phyloP scores from a whole-genome alignment of 2,113 vertebrate genomes.

The Oceanites oceanicus region DNA sequence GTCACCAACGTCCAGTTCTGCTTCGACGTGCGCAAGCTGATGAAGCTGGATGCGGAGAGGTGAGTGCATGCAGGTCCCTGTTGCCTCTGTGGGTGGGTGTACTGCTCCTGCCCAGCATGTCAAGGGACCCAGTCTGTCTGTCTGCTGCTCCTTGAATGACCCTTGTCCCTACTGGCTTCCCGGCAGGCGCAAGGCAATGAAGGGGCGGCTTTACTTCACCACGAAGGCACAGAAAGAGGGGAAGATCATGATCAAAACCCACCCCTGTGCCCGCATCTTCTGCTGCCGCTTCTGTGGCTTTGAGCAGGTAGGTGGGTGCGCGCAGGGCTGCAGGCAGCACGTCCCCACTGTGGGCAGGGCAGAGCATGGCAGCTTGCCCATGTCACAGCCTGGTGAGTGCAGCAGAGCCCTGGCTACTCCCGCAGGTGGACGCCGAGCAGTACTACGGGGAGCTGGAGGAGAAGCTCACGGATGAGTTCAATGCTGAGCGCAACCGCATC shows the following conservation, averaged over 20 bases:
- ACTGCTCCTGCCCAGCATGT: neutral
- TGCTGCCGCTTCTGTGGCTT: slow-evolving; percentile 90
- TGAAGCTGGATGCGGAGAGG: slow-evolving; percentile 91
- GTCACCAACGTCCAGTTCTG: slow-evolving; percentile 94
- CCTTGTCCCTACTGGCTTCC: rapidly evolving
- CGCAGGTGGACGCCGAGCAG: slow-evolving; percentile 94
- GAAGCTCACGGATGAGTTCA: slow-evolving; percentile 94
- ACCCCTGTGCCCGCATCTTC: slow-evolving; percentile 89
- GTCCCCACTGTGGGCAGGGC: rapidly evolving
- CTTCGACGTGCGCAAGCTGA: slow-evolving; percentile 88
- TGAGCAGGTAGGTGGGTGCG: slow-evolving; percentile 78
- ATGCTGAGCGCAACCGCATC: slow-evolving; percentile 91
- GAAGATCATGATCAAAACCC: slow-evolving; percentile 90
- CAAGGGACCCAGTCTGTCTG: neutral
- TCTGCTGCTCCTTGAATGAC: neutral
- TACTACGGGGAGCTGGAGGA: slow-evolving; percentile 97
- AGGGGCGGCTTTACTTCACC: slow-evolving; percentile 91
- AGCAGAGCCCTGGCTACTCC: neutral
- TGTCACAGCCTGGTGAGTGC: rapidly evolving
- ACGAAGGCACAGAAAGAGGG: slow-evolving; percentile 90
- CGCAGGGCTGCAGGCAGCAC: neutral
- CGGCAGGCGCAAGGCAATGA: slow-evolving; percentile 92
- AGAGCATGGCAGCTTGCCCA: neutral
- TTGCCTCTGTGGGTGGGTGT: neutral
- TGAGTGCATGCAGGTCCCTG: neutral